These are phyloP conservation scores for Labroides dimidiatus DNA, from an alignment of 2,797 vertebrate genomes.

Conservation along the genomic window DNA sequence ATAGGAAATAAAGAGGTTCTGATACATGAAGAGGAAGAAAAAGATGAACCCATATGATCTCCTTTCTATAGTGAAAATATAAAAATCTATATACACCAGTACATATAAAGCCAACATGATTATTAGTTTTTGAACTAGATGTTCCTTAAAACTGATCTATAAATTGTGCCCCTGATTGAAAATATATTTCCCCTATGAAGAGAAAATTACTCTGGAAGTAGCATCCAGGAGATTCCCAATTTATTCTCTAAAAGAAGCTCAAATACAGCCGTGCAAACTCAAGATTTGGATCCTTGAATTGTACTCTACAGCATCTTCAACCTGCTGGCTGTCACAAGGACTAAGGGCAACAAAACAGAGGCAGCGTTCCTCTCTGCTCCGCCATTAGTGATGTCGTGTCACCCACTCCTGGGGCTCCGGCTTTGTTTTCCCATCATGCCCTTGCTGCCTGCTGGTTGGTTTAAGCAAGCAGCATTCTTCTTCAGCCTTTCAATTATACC, in stretches of 20 bases:
- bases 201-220: conserved; percentile 21
- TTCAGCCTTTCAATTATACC: conserved; percentile 88
- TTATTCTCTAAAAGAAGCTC: conserved; percentile 37
- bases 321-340: conserved; percentile 69
- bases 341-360: conserved; percentile 73
- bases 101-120: conserved; percentile 19
- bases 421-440: conserved; percentile 85
- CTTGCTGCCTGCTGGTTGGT: conserved; percentile 81
- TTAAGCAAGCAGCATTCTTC: conserved; percentile 86
- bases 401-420: conserved; percentile 75
- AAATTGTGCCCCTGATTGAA: conserved; percentile 24
- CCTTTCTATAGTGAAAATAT: conserved; percentile 38
- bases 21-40: conserved; percentile 12
- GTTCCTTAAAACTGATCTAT: conserved; percentile 3
- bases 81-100: conserved; percentile 29
- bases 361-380: conserved; percentile 67
- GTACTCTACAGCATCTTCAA: conserved; percentile 49
- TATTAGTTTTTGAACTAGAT: conserved; percentile 11
- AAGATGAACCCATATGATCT: conserved; percentile 57
- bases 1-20: conserved; percentile 32
- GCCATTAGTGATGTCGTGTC: conserved; percentile 81
- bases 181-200: conserved; percentile 23
- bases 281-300: conserved; percentile 63
- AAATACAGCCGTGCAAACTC: conserved; percentile 48
- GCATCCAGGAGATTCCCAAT: conserved; percentile 34